Conservation (phyloP, 2,797 vertebrate species). For the Hypotaenidia okinawae region DNA sequence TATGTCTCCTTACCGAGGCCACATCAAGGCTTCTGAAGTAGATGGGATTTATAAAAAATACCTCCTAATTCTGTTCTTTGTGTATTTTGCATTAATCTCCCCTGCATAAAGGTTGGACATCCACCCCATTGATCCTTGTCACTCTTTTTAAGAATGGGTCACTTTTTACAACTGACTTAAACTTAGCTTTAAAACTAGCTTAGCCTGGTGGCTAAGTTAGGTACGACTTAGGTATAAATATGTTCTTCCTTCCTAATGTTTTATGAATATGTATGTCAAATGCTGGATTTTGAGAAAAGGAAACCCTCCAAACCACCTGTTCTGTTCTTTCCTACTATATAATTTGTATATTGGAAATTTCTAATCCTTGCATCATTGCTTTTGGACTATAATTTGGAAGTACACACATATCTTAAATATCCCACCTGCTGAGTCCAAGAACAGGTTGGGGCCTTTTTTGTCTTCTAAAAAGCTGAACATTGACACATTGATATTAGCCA, state of each 20-base stretch:
- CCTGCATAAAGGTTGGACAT: not conserved
- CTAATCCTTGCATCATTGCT: not conserved
- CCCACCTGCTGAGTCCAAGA: not conserved
- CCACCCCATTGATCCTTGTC: not conserved
- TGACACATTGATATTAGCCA: not conserved
- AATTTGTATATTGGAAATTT: not conserved
- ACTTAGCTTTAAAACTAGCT: too few species aligned
- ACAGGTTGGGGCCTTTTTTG: accelerated
- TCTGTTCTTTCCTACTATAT: not conserved
- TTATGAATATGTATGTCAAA: not conserved
- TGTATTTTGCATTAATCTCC: not conserved
- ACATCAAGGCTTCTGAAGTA: accelerated
- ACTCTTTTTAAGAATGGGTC: not conserved
- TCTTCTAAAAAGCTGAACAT: not conserved
- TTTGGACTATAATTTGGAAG: not conserved
- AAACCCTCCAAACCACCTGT: not conserved
- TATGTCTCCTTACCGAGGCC: not conserved
- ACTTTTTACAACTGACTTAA: too few species aligned
- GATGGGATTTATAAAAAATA: not conserved
- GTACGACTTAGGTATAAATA: not conserved
- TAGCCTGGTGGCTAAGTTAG: not conserved
- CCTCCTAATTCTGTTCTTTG: not conserved
- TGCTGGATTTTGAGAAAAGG: not conserved
- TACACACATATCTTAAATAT: not conserved
- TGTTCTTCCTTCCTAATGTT: not conserved